Base-by-base conservation (phyloP, 1,140 invertebrate species). In the Bicyclus anynana region DNA sequence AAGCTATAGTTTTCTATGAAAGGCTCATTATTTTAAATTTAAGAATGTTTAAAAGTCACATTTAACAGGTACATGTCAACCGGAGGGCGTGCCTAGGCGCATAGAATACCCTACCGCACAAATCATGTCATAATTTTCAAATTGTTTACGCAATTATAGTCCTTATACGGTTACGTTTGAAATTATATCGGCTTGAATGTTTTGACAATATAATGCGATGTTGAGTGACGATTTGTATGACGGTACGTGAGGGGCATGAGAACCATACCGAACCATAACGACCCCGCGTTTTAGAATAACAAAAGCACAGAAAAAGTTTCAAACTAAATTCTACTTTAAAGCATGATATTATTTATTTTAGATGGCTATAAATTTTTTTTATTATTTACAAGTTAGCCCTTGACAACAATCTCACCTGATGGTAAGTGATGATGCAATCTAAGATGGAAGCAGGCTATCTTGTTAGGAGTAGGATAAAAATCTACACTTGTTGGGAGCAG, bases 241-340 rank as follows among this genome's bases (percentile, higher is more conserved):
- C 42, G 51, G 46, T 76, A 87, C 81, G 84, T 84, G 84, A 83
- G 77, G 69, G 74, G 80, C 80, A 87, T 84, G 80, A 74, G 80
- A 82, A 82, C 68, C 49, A 61, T 65, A 58, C 46, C 59, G 50
- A 33, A 58, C 42, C 52, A 62, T 68, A 69, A 55, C 72, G 74
- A 79, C 77, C 75, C 79, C 48, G 74, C 72, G 79, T 33, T 12
- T 33, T 33, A 33, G 29, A 33, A 33, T 33, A 33, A 33, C n/a
- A 33, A n/a, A 7, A 23, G 3, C 29, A 33, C 1, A 33, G 10
- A 6, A 1, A 10, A 12, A 6, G 29, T 33, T 33, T 33, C 29
- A 33, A 4, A 33, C 2, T 7, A 23, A 23, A 23, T 23, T 23
- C 3, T 23, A 2, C 23, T 23, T 23, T 23, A 4, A 23, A n/a